Evolutionary conservation across 2,888 invertebrate species (phyloP), one percentile per base, ranked within the genome.

Genomic region (Cephus nigrinus): DNA sequence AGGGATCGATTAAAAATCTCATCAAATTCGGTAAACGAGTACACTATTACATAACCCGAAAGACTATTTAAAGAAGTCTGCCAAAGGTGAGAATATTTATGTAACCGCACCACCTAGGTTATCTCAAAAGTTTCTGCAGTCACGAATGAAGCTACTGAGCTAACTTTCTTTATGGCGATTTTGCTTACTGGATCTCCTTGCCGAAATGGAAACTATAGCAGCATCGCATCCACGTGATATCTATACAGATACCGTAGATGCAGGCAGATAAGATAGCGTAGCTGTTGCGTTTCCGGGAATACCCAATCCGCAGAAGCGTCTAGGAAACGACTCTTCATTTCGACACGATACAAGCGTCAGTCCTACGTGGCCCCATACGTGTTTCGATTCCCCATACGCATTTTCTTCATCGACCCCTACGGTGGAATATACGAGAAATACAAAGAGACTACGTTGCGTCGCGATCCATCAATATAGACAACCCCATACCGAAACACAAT

Each of bases 301-400:
- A 83, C 79, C 77, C 80, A 75, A 78, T 79, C 55, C 80, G 78
- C 79, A 78, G 79, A 77, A 82, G 80, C 79, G 81, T 83, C 82
- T 80, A 79, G 80, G 79, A 84, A 84, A 82, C 81, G 84, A 84
- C 83, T 84, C 81, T 55, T 55, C 79, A 83, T 81, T 82, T 23
- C 82, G 84, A 82, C 83, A 80, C 80, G 80, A 80, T 55, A 55
- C 23, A 55, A 55, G 55, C 55, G 55, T 79, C 82, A 81, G 82
- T 82, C 79, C 80, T 79, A 76, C 80, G 76, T 71, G 79, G 77
- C 75, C 81, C 80, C 80, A 55, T 55, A 55, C 69, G 74, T 69
- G 76, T 80, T 73, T 79, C 77, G 79, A 81, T 80, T 82, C 80
- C 80, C 82, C 72, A 80, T 75, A 79, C 82, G 78, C 78, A 74